phyloP scores from a whole-genome alignment of 2,888 invertebrate genomes.

The Lepidonotus clava region DNA sequence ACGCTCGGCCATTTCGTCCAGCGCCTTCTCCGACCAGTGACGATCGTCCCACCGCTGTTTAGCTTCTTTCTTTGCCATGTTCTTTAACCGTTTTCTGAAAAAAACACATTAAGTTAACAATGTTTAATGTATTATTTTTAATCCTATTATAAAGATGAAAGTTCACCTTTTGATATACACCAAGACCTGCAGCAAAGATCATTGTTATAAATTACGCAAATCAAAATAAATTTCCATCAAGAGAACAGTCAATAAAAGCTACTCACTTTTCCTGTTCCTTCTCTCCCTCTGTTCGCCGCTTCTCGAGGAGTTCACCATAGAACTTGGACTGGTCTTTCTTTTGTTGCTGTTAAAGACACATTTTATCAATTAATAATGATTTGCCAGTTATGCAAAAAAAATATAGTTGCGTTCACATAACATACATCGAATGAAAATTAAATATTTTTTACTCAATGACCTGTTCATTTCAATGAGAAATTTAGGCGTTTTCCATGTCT shows the following conservation, averaged over 20 bases:
- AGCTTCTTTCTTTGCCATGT: conserved; percentile 96
- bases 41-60: conserved; percentile 99
- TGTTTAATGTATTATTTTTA: too few species aligned
- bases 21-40: conserved; percentile 98
- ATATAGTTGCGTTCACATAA: too few species aligned
- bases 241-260: neutral
- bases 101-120: neutral
- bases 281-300: conserved; percentile 96
- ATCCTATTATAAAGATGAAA: too few species aligned
- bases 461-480: too few species aligned
- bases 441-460: too few species aligned
- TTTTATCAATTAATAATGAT: too few species aligned
- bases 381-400: too few species aligned
- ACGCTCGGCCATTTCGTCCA: conserved; percentile 97
- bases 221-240: too few species aligned
- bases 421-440: too few species aligned
- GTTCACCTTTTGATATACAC: too few species aligned
- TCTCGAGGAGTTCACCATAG: conserved; percentile 96
- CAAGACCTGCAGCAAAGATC: too few species aligned
- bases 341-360: conserved; percentile 78
- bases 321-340: conserved; percentile 95
- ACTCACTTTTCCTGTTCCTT: conserved; percentile 93
- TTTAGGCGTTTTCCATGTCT: too few species aligned
- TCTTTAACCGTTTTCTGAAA: conserved; percentile 87
- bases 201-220: neutral